Percentiles rank a stretch among this genome's conserved stretches.
Evolutionary conservation across 2,113 vertebrate genomes (phyloP).

Genomic region (Chinchilla lanigera): DNA sequence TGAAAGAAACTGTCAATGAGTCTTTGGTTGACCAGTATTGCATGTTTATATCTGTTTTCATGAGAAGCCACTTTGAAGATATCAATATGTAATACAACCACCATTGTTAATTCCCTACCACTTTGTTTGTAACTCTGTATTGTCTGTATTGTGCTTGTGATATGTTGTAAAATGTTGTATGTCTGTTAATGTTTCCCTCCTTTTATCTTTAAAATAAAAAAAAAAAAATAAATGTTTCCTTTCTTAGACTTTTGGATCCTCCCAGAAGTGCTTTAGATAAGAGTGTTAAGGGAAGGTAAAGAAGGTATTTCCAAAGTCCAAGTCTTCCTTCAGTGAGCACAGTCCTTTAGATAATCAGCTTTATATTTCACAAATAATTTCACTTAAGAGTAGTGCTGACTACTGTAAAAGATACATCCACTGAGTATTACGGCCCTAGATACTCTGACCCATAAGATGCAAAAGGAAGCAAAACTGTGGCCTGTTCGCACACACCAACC

Average conservation of each 20-base stretch:
- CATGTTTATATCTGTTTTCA: too few relatives aligned
- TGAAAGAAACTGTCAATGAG: too few relatives aligned
- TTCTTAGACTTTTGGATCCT: neutral
- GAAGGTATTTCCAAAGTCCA: neutral
- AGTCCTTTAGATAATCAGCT: neutral
- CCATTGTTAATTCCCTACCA: too few relatives aligned
- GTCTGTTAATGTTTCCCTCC: too few relatives aligned
- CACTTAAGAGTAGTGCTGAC: neutral
- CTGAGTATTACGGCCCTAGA: neutral
- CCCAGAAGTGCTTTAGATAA: neutral
- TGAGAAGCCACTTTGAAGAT: too few relatives aligned
- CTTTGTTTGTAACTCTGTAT: too few relatives aligned
- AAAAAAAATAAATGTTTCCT: neutral
- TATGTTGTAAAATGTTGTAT: too few relatives aligned
- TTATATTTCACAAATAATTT: neutral
- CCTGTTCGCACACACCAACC: neutral
- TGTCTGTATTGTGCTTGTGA: too few relatives aligned
- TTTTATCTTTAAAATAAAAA: too few relatives aligned
- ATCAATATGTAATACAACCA: too few relatives aligned
- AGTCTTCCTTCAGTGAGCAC: neutral
- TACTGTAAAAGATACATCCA: neutral
- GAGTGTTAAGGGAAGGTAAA: neutral
- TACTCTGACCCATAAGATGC: neutral
- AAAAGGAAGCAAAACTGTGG: neutral
- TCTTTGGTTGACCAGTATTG: too few relatives aligned